These are phyloP conservation scores for Lacerta agilis DNA, from an alignment of 2,797 vertebrate species.

Conservation along the genomic window DNA sequence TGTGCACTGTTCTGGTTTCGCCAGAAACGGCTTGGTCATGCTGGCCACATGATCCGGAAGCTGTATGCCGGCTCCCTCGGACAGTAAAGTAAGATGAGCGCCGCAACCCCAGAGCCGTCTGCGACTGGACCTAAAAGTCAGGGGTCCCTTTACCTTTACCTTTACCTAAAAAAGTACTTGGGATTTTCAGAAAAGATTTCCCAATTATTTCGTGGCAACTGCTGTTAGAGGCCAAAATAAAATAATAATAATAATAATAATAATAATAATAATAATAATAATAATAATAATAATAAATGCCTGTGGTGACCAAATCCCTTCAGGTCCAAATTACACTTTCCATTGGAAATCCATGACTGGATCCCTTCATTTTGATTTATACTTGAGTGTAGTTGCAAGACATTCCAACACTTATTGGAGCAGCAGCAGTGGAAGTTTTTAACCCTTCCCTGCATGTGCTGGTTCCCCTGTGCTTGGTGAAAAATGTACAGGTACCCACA, in stretches of 20 bases:
- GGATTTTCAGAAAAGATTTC: background rate
- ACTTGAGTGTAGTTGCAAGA: background rate
- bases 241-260: no score
- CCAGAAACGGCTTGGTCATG: no score
- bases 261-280: background rate
- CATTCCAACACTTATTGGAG: background rate
- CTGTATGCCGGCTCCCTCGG: no score
- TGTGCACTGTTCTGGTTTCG: no score
- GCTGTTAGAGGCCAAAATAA: background rate
- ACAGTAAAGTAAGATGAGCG: no score
- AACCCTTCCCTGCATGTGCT: background rate
- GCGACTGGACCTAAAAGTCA: no score
- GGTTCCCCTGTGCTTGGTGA: background rate
- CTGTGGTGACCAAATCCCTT: background rate
- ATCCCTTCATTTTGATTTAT: background rate
- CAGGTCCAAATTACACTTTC: background rate
- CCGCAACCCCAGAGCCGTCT: no score
- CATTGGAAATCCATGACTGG: background rate
- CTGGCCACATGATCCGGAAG: no score
- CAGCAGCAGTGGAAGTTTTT: background rate
- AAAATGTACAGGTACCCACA: background rate
- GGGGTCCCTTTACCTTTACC: no score
- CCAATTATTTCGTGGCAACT: background rate
- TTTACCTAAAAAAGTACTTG: no score
- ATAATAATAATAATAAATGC: background rate